Base-by-base conservation (phyloP, 2,797 vertebrate genomes). In the Petrocephalus schoutedeni region DNA sequence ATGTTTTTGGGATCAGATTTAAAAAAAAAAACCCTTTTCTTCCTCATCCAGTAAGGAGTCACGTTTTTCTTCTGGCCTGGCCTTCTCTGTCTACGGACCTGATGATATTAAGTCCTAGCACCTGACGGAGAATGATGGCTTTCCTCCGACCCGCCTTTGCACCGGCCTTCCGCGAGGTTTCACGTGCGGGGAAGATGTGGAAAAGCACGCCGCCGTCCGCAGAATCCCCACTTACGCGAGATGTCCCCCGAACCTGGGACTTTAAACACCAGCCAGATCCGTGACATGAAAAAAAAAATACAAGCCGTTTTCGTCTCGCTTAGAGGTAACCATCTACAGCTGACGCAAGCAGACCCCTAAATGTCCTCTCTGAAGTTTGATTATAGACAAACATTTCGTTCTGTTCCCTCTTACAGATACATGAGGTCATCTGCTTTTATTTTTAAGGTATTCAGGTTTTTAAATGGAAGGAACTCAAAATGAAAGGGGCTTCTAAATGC, bases 241-340 rank as follows among this genome's bases (percentile, higher is more conserved):
- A 56, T 85, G 51, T 19, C 23, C 53, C 28, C 83, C 23, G n/a
- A 58, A 85, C 51, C 83, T 85, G 83, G 1, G 28, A 82, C 21
- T 85, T 56, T 58, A 21, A 56, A 85, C 54, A 57, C 12, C 77
- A 21, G 77, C 51, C 54, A 85, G 54, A 85, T 85, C 28, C 83
- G 12, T 28, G 53, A 57, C 53, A 58, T 85, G 36, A 4, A 6
- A 85, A 36, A 85, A 5, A 28, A 56, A 32, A 10, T n/a, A 10
- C 12, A 19, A 36, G 83, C 19, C 36, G 83, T 85, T 57, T 19
- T n/a, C 4, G 77, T 53, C 77, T 82, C 45, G 0, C 16, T 82
- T 82, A 82, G 49, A 53, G n/a, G 77, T 51, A 82, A 82, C 77
- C 28, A 85, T 57, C 53, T 85, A 85, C 53, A 85, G 53, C 51